Base-by-base conservation (phyloP, 2,888 invertebrate species). In the Noctua janthina region DNA sequence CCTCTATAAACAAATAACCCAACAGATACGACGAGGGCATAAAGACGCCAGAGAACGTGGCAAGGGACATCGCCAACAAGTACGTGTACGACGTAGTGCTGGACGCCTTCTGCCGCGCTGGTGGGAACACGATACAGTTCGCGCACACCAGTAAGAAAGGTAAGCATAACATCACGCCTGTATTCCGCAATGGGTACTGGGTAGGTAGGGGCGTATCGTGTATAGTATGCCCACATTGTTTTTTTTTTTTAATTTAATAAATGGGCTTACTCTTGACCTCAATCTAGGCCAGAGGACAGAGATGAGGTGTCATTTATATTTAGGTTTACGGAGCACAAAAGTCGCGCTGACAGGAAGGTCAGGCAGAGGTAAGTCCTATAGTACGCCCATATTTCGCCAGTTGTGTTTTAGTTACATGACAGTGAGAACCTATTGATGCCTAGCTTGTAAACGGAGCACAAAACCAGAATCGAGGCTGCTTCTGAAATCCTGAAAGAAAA, bases 61-160 rank as follows among this genome's bases (percentile, higher is more conserved):
- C 99, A 15, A 97, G 97, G 74, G 99, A 99, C 93, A 98, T 99
- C 87, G 99, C 99, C 0, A 97, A 98, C 89, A 98, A 99, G 76
- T 98, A 99, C 91, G 95, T 97, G 67, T 98, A 98, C 91, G 98
- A 98, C 92, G 95, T 99, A 0, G 98, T 99, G 68, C 96, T 99
- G 0, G 99, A 99, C 97, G 99, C 98, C 0, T 99, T 99, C 96
- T 99, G 99, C 95, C 99, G 99, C 56, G 99, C 99, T 78, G 99
- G 99, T 20, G 99, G 99, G 39, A 99, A 99, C 95, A 97, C 99
- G 0, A 99, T 99, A 93, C 99, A 99, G 96, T 99, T 99, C 96
- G 99, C 99, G 0, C 97, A 97, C 72, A 98, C 98, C 1, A 99
- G 99, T 93, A 97, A 98, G 86, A 97, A 97, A 97, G 99, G 99